These are phyloP conservation scores for Cryptophagus acutangulus DNA, from an alignment of 2,888 invertebrate species.

Conservation along the genomic window DNA sequence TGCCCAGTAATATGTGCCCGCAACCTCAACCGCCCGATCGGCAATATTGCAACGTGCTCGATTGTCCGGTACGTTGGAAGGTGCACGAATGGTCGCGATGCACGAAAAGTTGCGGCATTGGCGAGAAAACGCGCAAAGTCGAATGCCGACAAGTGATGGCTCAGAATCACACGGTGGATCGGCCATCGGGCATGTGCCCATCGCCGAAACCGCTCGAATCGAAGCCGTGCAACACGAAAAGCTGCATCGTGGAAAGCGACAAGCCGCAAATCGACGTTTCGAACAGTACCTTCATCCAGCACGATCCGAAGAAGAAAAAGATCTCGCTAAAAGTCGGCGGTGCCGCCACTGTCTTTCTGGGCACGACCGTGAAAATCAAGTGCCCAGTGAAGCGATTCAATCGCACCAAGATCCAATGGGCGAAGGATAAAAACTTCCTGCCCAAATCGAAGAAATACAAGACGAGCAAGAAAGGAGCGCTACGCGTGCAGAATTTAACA, in stretches of 20 bases:
- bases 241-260: constrained; percentile 68
- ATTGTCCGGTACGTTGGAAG: constrained; percentile 90
- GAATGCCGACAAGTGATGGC: constrained; percentile 91
- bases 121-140: constrained; percentile 76
- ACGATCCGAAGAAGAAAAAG: constrained; percentile 74
- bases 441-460: constrained; percentile 77
- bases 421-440: constrained; percentile 75
- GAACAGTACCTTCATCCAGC: constrained; percentile 78
- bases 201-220: constrained; percentile 69
- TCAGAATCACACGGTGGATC: constrained; percentile 81
- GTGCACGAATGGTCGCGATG: constrained; percentile 87
- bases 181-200: constrained; percentile 71
- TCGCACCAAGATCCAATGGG: constrained; percentile 82
- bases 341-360: constrained; percentile 82
- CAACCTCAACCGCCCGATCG: constrained; percentile 84
- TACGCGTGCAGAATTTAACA: constrained; percentile 76
- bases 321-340: constrained; percentile 86
- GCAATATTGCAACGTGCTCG: constrained; percentile 86
- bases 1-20: constrained; percentile 91
- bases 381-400: constrained; percentile 85
- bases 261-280: constrained; percentile 72
- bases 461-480: constrained; percentile 85
- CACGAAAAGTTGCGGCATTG: constrained; percentile 88
- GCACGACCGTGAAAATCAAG: constrained; percentile 88
- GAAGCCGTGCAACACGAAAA: constrained; percentile 80